Conservation (phyloP, 2,113 vertebrate genomes). For the Pristiophorus japonicus region DNA sequence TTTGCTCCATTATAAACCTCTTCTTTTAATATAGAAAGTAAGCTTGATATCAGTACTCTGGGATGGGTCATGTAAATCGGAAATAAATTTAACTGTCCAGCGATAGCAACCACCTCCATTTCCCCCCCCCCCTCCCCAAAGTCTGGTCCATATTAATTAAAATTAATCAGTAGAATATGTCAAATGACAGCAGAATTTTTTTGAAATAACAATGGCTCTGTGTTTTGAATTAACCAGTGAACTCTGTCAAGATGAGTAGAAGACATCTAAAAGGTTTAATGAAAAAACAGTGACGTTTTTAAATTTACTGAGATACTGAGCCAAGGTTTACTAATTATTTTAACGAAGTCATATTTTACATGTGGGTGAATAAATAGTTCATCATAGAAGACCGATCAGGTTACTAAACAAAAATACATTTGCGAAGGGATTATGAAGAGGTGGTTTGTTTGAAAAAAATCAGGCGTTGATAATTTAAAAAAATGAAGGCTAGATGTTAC, state of each 20-base stretch:
- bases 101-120: constrained; percentile 43
- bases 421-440: background rate
- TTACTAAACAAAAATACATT: background rate
- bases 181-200: background rate
- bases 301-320: background rate
- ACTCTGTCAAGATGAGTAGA: background rate
- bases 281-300: background rate
- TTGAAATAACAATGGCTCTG: background rate
- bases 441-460: background rate
- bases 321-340: background rate
- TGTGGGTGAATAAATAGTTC: background rate
- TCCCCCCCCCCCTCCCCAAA: no score
- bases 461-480: background rate
- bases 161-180: constrained; percentile 35
- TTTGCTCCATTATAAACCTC: no score
- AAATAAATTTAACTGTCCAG: background rate
- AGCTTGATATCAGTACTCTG: background rate
- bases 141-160: constrained; percentile 43
- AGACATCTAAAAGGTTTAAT: background rate
- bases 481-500: background rate
- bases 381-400: background rate
- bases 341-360: background rate
- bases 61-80: background rate
- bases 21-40: no score
- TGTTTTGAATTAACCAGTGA: background rate